Percentiles rank a stretch among this genome's conserved stretches.
These are phyloP conservation scores for Catharus bicknelli DNA, from an alignment of 2,113 vertebrate species.

Conservation along the genomic window DNA sequence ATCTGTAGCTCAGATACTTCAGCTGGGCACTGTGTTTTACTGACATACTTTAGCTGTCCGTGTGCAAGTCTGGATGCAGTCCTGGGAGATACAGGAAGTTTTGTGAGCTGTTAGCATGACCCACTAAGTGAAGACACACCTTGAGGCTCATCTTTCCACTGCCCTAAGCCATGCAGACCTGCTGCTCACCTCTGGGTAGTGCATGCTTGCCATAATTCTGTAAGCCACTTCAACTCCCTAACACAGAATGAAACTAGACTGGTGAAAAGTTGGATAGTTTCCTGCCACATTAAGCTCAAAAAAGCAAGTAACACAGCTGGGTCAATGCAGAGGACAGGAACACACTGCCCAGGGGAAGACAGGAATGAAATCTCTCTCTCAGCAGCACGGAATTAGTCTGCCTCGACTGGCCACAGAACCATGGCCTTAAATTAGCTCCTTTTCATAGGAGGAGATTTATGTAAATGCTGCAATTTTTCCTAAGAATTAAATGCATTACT, in stretches of 20 bases:
- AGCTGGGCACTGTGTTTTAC: not conserved
- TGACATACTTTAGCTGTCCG: not conserved
- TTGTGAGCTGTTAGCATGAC: not conserved
- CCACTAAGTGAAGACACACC: not conserved
- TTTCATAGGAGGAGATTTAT: not conserved
- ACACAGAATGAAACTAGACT: not conserved
- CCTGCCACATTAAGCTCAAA: not conserved
- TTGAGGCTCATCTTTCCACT: not conserved
- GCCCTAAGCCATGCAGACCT: not conserved
- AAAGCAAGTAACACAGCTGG: not conserved
- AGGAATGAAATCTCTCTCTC: not conserved
- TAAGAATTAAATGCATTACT: not conserved
- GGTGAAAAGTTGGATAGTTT: not conserved
- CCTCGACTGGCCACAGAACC: not conserved
- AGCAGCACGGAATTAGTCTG: not conserved
- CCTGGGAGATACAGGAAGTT: rapidly evolving
- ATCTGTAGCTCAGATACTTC: not conserved
- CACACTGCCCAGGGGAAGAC: not conserved
- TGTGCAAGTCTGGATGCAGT: not conserved
- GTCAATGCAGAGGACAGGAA: not conserved
- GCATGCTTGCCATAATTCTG: rapidly evolving
- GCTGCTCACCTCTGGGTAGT: not conserved
- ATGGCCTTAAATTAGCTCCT: not conserved
- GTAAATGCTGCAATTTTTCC: not conserved
- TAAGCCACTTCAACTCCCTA: not conserved